Percentiles rank a stretch among this genome's conserved stretches.
Conservation (phyloP, 2,888 invertebrate genomes). For the Sinhomidia bicolor region DNA sequence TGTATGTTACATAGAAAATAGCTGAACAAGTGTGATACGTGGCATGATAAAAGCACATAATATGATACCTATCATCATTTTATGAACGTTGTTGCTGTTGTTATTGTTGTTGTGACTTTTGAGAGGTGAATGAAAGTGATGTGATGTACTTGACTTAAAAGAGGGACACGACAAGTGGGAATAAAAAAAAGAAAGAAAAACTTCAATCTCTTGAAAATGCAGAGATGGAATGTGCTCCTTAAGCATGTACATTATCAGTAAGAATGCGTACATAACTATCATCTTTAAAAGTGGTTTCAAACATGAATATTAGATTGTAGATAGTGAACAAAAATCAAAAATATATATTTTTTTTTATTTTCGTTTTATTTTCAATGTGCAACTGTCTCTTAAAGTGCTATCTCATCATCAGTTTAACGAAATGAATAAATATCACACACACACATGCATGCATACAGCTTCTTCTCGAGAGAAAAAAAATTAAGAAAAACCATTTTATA, state of each 20-base stretch:
- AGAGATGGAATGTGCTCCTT: conserved; percentile 52
- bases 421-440: conserved; percentile 13
- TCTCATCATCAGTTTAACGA: conserved; percentile 27
- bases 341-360: no score
- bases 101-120: conserved; percentile 35
- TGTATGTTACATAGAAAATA: neutral
- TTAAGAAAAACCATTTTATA: neutral
- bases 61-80: conserved; percentile 28
- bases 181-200: neutral
- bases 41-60: conserved; percentile 35
- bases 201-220: conserved; percentile 10
- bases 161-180: conserved; percentile 15
- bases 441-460: no score
- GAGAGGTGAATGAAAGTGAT: neutral
- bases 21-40: conserved; percentile 24
- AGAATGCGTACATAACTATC: neutral
- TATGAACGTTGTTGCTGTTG: conserved; percentile 41
- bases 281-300: conserved; percentile 35
- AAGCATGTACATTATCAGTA: conserved; percentile 19
- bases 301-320: neutral
- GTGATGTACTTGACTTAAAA: conserved; percentile 21
- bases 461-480: no score
- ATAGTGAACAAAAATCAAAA: conserved; percentile 32
- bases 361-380: neutral
- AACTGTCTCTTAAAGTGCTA: neutral